These are phyloP conservation scores for Cranoglanis bouderius DNA, from an alignment of 2,113 vertebrate species.

Conservation along the genomic window DNA sequence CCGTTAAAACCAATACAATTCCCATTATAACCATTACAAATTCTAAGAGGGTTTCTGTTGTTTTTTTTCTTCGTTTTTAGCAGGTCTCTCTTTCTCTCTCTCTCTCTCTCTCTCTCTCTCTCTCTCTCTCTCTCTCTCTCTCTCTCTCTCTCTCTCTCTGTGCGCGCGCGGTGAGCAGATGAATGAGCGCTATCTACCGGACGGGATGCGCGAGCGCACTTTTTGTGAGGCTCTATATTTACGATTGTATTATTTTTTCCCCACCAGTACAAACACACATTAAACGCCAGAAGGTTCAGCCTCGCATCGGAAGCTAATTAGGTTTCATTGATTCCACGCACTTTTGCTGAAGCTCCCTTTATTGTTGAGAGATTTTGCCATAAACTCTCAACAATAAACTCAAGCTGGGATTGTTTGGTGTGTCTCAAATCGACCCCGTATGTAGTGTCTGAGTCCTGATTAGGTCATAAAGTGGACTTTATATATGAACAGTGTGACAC, in stretches of 20 bases:
- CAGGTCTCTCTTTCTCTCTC: neutral
- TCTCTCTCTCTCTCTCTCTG: neutral
- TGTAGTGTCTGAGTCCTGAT: neutral
- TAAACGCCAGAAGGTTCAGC: neutral
- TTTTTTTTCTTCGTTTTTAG: neutral
- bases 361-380: neutral
- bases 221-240: neutral
- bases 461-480: neutral
- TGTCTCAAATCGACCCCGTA: neutral
- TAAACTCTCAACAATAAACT: no score
- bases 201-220: neutral
- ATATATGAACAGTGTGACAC: neutral
- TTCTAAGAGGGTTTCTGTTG: no score
- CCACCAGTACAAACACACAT: neutral
- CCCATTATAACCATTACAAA: no score
- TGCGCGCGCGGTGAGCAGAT: neutral
- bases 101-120: no score
- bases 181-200: conserved; percentile 35
- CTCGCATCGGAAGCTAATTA: conserved; percentile 3
- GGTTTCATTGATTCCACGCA: neutral
- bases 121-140: neutral
- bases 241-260: neutral
- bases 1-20: no score
- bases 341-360: neutral
- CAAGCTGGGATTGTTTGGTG: neutral